These are phyloP conservation scores for Sarotherodon lohbergeri DNA, from an alignment of 2,113 vertebrate species.

Conservation along the genomic window DNA sequence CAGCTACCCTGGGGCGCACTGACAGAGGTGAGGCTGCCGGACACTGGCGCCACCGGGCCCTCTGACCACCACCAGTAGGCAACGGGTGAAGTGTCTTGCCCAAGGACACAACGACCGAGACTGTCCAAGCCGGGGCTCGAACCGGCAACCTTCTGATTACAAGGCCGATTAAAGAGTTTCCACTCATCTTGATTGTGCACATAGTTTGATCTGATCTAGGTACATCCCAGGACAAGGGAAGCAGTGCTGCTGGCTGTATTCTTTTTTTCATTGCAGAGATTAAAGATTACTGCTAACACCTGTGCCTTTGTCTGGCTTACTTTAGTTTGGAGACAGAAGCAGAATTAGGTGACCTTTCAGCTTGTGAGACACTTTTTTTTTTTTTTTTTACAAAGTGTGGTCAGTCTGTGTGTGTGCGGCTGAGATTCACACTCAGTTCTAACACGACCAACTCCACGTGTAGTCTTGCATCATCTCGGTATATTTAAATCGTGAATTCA, in stretches of 20 bases:
- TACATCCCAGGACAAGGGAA: not conserved
- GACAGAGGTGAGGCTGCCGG: too few relatives aligned
- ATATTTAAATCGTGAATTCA: not conserved
- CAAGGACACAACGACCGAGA: too few relatives aligned
- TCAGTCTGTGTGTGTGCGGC: not conserved
- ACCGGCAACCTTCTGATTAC: too few relatives aligned
- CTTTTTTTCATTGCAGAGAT: not conserved
- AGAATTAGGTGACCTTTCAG: not conserved
- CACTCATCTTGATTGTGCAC: not conserved
- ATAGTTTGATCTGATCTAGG: accelerated
- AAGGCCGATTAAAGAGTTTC: not conserved
- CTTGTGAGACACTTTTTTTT: not conserved
- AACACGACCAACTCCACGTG: not conserved
- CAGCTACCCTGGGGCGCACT: too few relatives aligned
- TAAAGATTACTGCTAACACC: not conserved
- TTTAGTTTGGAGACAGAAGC: not conserved
- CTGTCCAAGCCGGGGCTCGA: too few relatives aligned
- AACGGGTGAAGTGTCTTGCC: too few relatives aligned
- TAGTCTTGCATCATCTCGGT: not conserved
- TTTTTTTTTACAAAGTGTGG: not conserved
- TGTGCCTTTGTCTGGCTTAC: not conserved
- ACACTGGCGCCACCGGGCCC: too few relatives aligned
- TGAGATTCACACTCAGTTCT: not conserved
- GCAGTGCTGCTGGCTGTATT: not conserved
- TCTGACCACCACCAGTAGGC: too few relatives aligned